phyloP scores from a whole-genome alignment of 2,113 vertebrate species.

The Puma concolor region DNA sequence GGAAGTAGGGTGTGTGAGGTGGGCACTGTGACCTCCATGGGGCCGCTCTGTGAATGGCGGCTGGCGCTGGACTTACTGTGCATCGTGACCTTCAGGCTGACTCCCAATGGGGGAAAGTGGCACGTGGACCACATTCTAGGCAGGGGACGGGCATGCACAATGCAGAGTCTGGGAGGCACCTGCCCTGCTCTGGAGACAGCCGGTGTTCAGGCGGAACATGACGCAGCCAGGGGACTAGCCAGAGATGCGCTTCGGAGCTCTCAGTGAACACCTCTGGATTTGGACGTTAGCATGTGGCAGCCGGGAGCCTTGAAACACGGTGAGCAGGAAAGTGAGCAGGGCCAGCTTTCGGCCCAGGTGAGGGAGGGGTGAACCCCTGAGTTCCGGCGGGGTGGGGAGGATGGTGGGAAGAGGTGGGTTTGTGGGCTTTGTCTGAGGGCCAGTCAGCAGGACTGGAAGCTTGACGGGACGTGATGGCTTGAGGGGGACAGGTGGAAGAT shows the following conservation, averaged over 20 bases:
- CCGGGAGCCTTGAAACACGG: background rate
- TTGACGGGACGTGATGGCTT: background rate
- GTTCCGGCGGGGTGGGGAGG: background rate
- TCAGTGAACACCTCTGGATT: background rate
- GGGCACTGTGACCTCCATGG: background rate
- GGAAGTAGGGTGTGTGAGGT: background rate
- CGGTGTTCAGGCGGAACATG: background rate
- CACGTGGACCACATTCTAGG: background rate
- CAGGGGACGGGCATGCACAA: background rate
- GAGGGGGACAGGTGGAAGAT: background rate
- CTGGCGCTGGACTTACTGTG: accelerated
- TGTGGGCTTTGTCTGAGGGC: background rate
- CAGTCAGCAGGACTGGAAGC: background rate
- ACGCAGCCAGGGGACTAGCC: too few relatives aligned
- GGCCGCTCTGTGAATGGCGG: background rate
- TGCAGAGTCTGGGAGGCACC: background rate
- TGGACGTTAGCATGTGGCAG: background rate
- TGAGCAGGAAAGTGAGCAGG: background rate
- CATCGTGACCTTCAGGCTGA: background rate
- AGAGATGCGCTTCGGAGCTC: background rate
- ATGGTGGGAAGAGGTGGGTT: background rate
- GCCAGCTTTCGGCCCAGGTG: background rate
- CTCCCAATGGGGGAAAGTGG: background rate
- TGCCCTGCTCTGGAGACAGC: background rate
- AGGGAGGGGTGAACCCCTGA: background rate